Evolutionary conservation across 2,797 vertebrate species (phyloP).

Genomic region (Manis crassicaudata): DNA sequence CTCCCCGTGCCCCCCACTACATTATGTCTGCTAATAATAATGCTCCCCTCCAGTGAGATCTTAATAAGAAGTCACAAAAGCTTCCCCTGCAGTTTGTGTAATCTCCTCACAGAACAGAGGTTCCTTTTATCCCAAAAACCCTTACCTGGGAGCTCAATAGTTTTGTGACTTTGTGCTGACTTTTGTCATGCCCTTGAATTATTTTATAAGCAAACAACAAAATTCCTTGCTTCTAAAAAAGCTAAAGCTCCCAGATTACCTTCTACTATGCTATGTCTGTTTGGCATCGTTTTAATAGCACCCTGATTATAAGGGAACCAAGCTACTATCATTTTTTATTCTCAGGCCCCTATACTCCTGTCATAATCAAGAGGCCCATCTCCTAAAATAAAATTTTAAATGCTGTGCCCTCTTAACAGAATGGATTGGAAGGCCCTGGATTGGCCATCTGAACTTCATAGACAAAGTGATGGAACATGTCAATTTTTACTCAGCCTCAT

Average conservation of each 20-base stretch:
- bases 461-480: no score
- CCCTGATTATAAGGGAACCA: neutral
- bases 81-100: neutral
- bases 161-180: neutral
- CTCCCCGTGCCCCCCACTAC: no score
- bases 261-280: neutral
- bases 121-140: neutral
- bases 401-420: neutral
- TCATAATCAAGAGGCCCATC: neutral
- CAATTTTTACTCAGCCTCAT: no score
- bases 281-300: neutral
- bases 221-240: neutral
- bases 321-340: neutral
- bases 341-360: neutral
- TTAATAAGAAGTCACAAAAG: neutral
- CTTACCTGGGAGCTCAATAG: neutral
- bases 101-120: neutral
- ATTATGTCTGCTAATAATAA: no score
- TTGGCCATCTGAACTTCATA: no score
- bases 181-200: neutral
- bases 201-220: neutral
- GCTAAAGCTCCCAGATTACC: neutral
- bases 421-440: neutral
- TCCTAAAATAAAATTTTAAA: neutral
- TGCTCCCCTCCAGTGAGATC: neutral